Base-by-base conservation (phyloP, 2,113 vertebrate species). In the Todiramphus chloris region DNA sequence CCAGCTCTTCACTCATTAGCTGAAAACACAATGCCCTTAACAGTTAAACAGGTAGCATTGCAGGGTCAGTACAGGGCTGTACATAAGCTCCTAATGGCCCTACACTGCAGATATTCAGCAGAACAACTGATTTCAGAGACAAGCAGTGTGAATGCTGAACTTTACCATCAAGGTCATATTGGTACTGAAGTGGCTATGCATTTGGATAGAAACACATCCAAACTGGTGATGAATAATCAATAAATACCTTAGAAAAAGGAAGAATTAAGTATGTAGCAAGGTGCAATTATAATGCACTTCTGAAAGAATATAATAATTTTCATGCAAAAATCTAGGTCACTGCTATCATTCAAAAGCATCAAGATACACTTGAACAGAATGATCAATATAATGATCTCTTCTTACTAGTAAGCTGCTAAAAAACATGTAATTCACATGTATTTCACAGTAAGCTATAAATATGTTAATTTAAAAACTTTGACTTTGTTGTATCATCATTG, bases 111-210 rank as follows among this genome's bases (percentile, higher is more conserved):
- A n/a, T 37, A 8, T 74, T 48, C 37, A 74, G 14, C 37, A 85
- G 28, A 56, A 59, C 14, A 30, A 41, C 25, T 31, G 37, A 58
- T 80, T 69, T 80, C 28, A 58, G 24, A 80, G 19, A 13, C 68
- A 69, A 64, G 37, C 37, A 63, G 4, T 23, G 8, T 20, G 24
- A 53, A 11, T 53, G 37, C 28, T 76, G 63, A 64, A 51, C 18
- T 66, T 39, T 74, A 31, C 25, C 23, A 20, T 33, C 33, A 78
- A 4, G 16, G 31, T 48, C 11, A 11, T 55, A 48, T 9, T 64
- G 13, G 2, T 60, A 53, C 17, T 25, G 30, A 59, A 17, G 10
- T 44, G 21, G 6, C 15, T 70, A 33, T 0, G 0, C 5, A 5
- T 37, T 39, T 43, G 28, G 17, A 28, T 27, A 39, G 28, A 72